Conservation (phyloP, 1,140 invertebrate species). For the Formica exsecta region DNA sequence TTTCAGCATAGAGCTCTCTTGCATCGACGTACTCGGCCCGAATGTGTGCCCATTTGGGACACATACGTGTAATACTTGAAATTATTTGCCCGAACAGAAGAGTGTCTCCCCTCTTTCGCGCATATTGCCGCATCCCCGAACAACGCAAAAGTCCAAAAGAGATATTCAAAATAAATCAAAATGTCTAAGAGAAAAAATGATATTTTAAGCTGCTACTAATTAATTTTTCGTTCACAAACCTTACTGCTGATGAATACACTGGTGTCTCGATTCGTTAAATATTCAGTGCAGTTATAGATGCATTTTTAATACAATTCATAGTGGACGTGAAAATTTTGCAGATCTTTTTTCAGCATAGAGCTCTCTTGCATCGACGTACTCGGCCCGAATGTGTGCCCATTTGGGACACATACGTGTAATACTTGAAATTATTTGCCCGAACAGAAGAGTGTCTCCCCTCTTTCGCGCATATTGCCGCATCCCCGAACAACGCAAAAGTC, state of each 20-base stretch:
- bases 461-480: slow-evolving; percentile 20
- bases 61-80: slow-evolving; percentile 49
- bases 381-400: slow-evolving; percentile 50
- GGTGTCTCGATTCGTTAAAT: neutral
- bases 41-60: slow-evolving; percentile 25
- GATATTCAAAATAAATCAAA: neutral
- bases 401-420: slow-evolving; percentile 44
- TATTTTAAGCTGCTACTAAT: neutral
- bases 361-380: slow-evolving; percentile 71
- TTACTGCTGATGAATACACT: neutral
- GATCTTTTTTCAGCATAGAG: slow-evolving; percentile 8
- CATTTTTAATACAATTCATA: neutral
- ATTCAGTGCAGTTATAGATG: neutral
- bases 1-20: slow-evolving; percentile 23
- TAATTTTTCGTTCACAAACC: neutral
- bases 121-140: slow-evolving; percentile 19
- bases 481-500: slow-evolving; percentile 34
- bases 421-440: slow-evolving; percentile 55
- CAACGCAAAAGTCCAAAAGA: slow-evolving; percentile 41
- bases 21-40: slow-evolving; percentile 73
- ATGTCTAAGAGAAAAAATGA: neutral
- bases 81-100: slow-evolving; percentile 56
- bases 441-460: slow-evolving; percentile 41
- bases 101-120: slow-evolving; percentile 25
- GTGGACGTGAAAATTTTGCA: neutral